Evolutionary conservation across 2,113 vertebrate species (phyloP), one percentile per base, ranked within the genome.

Genomic region (Calyptomena viridis): DNA sequence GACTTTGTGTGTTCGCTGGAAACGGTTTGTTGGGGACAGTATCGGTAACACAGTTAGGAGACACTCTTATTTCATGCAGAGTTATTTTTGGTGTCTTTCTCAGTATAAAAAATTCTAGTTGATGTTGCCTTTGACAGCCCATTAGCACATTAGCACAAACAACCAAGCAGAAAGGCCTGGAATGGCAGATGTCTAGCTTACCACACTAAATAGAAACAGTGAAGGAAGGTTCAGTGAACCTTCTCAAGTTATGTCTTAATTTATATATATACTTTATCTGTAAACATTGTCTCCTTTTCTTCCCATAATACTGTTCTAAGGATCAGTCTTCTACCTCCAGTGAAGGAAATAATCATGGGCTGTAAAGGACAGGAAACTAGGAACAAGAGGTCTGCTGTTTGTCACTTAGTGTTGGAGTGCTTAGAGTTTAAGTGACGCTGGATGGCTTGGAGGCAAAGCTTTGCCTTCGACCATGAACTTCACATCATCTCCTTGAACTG

Each of bases 81-180:
- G 18, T 37, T 37, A 24, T 21, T 50, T 94, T 75, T 52, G 16
- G 3, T 47, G 55, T 52, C 33, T 35, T 90, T 71, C 20, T 60
- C 33, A 17, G 8, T n/a, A 56, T 2, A 66, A 25, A 66, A 49
- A 85, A 40, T 53, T 58, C 27, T 42, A 25, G n/a, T 8, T 63
- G 22, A 16, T 25, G 5, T 12, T 76, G 28, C 12, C 89, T 64
- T 56, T 76, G 30, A 55, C 9, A 64, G 7, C 0, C 0, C 6
- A 67, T 31, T 46, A n/a, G 25, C 23, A 20, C 35, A 5, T 47
- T 52, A 47, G 40, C 27, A 52, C 22, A 75, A 35, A 28, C 17
- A 62, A 46, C 2, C 31, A 19, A 2, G 1, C 8, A 13, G 44
- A 93, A 73, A 73, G 28, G 27, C 9, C 25, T 25, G 28, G 22